Conservation (phyloP, 2,113 vertebrate species). For the Myrmecophaga tridactyla region DNA sequence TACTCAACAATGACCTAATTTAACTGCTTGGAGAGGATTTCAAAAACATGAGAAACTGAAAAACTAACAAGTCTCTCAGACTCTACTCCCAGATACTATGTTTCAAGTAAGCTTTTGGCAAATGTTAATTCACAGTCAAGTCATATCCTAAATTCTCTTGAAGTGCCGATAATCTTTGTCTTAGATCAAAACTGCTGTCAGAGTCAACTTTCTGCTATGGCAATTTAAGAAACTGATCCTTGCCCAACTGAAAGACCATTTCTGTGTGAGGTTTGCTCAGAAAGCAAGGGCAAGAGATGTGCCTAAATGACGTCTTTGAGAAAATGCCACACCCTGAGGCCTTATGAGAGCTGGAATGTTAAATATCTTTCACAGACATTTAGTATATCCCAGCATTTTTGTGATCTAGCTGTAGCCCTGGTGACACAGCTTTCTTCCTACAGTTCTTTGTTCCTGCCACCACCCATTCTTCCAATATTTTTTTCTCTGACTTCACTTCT, state of each 20-base stretch:
- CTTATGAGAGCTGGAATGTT: not conserved
- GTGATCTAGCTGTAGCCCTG: not conserved
- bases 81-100: not conserved
- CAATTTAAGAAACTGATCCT: not conserved
- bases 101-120: constrained; percentile 34
- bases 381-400: not conserved
- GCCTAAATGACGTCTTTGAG: not conserved
- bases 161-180: not conserved
- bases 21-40: constrained; percentile 23
- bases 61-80: constrained; percentile 21
- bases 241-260: not conserved
- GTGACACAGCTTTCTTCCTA: not conserved
- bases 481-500: not conserved
- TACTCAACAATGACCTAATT: not conserved
- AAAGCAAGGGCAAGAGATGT: not conserved
- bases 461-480: not conserved
- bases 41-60: not conserved
- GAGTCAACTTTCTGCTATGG: not conserved
- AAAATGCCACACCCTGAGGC: not conserved
- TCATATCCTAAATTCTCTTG: constrained; percentile 6
- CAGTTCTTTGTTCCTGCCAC: not conserved
- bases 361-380: not conserved
- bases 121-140: not conserved
- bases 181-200: not conserved
- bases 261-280: not conserved